Conservation (phyloP, 2,113 vertebrate species). For the Columba livia region DNA sequence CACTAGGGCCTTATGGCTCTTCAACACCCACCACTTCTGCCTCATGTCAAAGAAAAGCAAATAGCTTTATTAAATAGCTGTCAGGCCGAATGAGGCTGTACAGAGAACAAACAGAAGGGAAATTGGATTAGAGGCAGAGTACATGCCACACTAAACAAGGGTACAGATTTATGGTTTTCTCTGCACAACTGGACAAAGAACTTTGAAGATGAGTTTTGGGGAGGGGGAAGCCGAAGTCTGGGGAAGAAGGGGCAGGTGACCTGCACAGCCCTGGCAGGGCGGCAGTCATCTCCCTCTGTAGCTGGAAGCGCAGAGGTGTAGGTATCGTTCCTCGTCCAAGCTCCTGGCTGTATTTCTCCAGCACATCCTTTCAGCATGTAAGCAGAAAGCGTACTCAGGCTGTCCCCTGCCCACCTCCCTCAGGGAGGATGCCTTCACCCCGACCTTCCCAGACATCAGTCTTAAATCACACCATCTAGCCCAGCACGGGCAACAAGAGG, state of each 20-base stretch:
- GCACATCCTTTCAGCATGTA: not conserved
- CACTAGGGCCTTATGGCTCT: conserved; percentile 78
- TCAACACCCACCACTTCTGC: conserved; percentile 84
- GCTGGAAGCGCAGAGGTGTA: not conserved
- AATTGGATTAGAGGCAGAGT: conserved; percentile 82
- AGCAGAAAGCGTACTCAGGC: not conserved
- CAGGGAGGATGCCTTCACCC: not conserved
- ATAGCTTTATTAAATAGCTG: conserved; percentile 88
- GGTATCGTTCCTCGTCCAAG: not conserved
- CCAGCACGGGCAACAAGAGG: not conserved
- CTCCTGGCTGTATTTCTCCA: not conserved
- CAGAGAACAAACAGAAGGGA: conserved; percentile 75
- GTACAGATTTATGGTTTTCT: conserved; percentile 76
- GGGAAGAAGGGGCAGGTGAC: not conserved
- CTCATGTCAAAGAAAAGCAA: conserved; percentile 84
- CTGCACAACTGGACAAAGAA: conserved; percentile 38
- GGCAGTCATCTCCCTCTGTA: not conserved
- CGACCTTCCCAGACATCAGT: not conserved
- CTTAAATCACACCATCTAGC: not conserved
- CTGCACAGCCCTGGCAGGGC: rapidly evolving
- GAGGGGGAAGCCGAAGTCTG: not conserved
- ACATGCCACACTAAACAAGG: conserved; percentile 79
- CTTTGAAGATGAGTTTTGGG: conserved; percentile 32
- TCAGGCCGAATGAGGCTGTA: conserved; percentile 78
- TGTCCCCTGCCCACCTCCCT: not conserved